Conservation (phyloP, 2,888 invertebrate genomes). For the Thereva unica region DNA sequence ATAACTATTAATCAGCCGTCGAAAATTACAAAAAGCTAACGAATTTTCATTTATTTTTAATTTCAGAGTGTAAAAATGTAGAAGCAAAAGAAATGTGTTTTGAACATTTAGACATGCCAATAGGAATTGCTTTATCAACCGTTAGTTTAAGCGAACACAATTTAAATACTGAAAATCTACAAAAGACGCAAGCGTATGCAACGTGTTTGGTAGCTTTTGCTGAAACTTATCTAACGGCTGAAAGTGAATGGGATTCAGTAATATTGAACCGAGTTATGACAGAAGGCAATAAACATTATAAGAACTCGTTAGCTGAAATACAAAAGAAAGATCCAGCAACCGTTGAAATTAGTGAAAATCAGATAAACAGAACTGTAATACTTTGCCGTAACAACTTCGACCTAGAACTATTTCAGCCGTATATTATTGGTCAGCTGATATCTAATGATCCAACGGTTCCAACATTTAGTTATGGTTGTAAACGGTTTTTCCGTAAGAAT, state of each 20-base stretch:
- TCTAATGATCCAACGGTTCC: conserved; percentile 8
- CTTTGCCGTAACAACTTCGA: conserved; percentile 50
- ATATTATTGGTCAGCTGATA: conserved; percentile 39
- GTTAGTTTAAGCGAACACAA: not conserved
- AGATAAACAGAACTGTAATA: conserved; percentile 49
- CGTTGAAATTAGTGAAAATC: conserved; percentile 43
- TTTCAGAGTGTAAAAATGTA: not conserved
- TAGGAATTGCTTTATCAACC: conserved; percentile 12
- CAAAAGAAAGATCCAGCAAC: conserved; percentile 40
- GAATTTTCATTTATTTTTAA: not conserved
- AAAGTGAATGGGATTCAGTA: conserved; percentile 49
- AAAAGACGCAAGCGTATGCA: conserved; percentile 47
- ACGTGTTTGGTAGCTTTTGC: conserved; percentile 51
- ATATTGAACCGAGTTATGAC: conserved; percentile 49
- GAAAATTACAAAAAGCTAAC: no score
- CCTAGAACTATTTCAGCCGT: conserved; percentile 46
- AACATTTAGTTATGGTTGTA: conserved; percentile 11
- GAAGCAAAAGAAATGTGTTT: not conserved
- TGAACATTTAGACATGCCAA: not conserved
- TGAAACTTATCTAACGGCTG: conserved; percentile 49
- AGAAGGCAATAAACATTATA: conserved; percentile 49
- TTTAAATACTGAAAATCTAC: conserved; percentile 38
- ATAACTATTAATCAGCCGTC: no score
- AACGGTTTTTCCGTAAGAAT: conserved; percentile 47
- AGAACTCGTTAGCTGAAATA: conserved; percentile 3